Conservation (phyloP, 1,140 invertebrate genomes). For the Archegozetes longisetosus region DNA sequence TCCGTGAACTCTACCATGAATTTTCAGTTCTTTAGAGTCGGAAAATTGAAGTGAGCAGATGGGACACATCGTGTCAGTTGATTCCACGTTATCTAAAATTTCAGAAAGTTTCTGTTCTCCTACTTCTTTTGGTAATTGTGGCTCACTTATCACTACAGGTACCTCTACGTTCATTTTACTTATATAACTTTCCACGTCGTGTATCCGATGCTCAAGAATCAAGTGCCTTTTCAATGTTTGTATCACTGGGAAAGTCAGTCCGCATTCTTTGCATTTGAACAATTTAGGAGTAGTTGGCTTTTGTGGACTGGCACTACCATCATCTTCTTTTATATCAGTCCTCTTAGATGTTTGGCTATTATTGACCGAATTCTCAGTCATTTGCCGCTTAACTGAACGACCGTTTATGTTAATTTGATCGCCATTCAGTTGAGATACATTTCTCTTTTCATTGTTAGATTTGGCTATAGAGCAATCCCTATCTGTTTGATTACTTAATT, state of each 20-base stretch:
- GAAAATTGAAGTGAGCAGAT: neutral
- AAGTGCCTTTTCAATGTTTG: neutral
- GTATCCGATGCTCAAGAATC: neutral
- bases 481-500: too few relatives aligned
- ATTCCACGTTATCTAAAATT: neutral
- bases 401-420: neutral
- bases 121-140: neutral
- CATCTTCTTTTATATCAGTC: neutral
- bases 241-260: neutral
- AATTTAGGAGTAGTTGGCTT: neutral
- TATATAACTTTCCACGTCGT: neutral
- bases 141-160: neutral
- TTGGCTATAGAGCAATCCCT: neutral
- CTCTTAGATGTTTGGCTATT: too few relatives aligned
- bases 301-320: neutral
- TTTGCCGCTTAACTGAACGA: neutral
- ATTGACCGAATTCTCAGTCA: too few relatives aligned
- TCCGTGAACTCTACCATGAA: conserved; percentile 10
- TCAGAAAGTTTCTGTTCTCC: neutral
- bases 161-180: neutral
- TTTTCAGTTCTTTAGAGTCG: neutral
- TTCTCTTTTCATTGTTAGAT: neutral
- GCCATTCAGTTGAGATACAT: neutral
- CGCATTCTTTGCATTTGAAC: neutral
- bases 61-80: conserved; percentile 1